Percentiles rank a stretch among this genome's conserved stretches.
phyloP scores from a whole-genome alignment of 2,113 vertebrate species.

The Rhinolophus sinicus region DNA sequence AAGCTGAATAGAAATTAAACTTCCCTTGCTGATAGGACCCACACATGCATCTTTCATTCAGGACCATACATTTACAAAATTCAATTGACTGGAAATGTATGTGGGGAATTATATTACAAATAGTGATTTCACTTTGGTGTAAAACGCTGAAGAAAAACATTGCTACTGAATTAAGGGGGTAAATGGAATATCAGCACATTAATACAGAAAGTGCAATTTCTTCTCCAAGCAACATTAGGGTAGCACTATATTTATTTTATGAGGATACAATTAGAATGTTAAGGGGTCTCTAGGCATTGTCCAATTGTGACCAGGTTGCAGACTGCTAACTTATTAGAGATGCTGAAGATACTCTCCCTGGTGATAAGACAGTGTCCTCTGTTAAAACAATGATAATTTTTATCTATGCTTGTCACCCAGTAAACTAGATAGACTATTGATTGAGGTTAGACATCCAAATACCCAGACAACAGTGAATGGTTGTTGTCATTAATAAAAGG shows the following conservation, averaged over 20 bases:
- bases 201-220: constrained; percentile 64
- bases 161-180: neutral
- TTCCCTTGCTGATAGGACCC: neutral
- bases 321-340: constrained; percentile 22
- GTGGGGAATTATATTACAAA: constrained; percentile 55
- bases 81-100: constrained; percentile 69
- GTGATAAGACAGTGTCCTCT: constrained; percentile 63
- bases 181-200: constrained; percentile 42
- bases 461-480: constrained; percentile 30
- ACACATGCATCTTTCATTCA: constrained; percentile 42
- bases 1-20: constrained; percentile 53
- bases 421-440: constrained; percentile 61
- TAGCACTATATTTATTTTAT: constrained; percentile 57
- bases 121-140: constrained; percentile 34
- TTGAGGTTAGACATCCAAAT: constrained; percentile 29
- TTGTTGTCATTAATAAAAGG: constrained; percentile 25
- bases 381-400: constrained; percentile 64
- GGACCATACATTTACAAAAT: constrained; percentile 56
- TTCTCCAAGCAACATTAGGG: constrained; percentile 38
- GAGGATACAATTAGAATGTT: constrained; percentile 58
- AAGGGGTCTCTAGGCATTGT: constrained; percentile 32
- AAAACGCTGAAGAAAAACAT: constrained; percentile 57
- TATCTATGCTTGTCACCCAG: constrained; percentile 56
- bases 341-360: constrained; percentile 53
- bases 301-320: neutral